Percentiles rank a stretch among this genome's conserved stretches.
phyloP scores from a whole-genome alignment of 2,113 vertebrate genomes.

The Sceloporus tristichus region DNA sequence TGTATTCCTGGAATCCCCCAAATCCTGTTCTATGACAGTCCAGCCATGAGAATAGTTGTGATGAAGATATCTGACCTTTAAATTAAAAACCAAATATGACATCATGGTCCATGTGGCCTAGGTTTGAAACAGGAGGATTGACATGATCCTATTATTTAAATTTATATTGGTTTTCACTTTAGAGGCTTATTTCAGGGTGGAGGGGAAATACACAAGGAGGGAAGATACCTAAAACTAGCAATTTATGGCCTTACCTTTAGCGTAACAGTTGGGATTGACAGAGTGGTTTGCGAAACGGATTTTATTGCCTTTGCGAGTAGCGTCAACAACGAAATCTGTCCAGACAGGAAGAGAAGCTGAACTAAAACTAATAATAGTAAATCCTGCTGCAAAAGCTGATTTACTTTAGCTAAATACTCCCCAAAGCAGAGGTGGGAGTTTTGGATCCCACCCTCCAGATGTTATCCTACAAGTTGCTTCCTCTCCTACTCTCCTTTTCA shows the following conservation, averaged over 20 bases:
- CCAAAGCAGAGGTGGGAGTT: neutral
- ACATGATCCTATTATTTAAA: neutral
- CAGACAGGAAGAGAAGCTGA: neutral
- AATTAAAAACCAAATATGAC: neutral
- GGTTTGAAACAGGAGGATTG: no score
- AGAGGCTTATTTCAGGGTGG: neutral
- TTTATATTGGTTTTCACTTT: neutral
- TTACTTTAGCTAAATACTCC: no score
- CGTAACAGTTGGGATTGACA: slow-evolving; percentile 98
- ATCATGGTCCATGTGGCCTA: neutral
- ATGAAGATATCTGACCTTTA: neutral
- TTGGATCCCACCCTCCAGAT: no score
- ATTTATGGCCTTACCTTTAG: slow-evolving; percentile 88
- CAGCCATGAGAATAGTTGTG: neutral
- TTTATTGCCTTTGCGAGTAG: slow-evolving; percentile 98
- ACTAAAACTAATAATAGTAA: neutral
- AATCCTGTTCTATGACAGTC: neutral
- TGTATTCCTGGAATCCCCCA: neutral
- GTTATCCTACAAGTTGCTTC: no score
- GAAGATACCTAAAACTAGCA: neutral
- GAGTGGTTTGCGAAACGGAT: slow-evolving; percentile 99
- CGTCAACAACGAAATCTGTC: slow-evolving; percentile 97
- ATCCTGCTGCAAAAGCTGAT: neutral
- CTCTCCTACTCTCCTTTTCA: neutral
- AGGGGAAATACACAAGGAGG: neutral